These are phyloP conservation scores for Craseonycteris thonglongyai DNA, from an alignment of 2,113 vertebrate species.

Conservation along the genomic window DNA sequence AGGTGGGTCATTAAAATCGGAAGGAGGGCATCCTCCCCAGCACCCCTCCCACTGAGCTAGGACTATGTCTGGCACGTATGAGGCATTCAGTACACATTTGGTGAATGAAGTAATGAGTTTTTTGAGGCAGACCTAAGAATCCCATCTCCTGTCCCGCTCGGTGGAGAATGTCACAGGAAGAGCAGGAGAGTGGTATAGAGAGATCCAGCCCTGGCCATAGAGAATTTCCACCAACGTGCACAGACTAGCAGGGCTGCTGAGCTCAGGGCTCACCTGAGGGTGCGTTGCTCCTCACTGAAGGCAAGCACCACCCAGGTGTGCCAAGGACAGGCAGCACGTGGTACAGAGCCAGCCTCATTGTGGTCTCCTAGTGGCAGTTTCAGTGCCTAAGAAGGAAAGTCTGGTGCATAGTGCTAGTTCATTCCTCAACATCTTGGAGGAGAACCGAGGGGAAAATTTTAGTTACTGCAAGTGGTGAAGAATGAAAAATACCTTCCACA, in stretches of 20 bases:
- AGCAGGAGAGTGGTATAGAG: background rate
- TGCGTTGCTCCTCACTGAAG: background rate
- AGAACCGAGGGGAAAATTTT: background rate
- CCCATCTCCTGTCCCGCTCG: background rate
- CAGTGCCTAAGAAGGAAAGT: background rate
- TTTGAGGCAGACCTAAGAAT: background rate
- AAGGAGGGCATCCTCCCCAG: background rate
- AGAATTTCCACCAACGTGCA: background rate
- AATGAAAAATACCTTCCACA: background rate
- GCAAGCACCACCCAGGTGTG: background rate
- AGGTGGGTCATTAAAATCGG: background rate
- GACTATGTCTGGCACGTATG: background rate
- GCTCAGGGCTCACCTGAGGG: background rate
- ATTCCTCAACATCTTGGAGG: background rate
- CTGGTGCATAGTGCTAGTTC: background rate
- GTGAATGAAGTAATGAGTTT: background rate
- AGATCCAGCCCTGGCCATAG: background rate
- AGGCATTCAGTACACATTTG: background rate
- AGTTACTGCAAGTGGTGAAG: background rate
- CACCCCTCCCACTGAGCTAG: background rate
- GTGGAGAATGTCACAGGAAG: background rate
- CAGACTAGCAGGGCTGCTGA: background rate
- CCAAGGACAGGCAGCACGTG: background rate
- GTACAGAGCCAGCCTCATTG: background rate
- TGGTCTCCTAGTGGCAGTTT: background rate